phyloP scores from a whole-genome alignment of 35 echinoderm and acorn worm species.

The Ophiothrix spiculata region DNA sequence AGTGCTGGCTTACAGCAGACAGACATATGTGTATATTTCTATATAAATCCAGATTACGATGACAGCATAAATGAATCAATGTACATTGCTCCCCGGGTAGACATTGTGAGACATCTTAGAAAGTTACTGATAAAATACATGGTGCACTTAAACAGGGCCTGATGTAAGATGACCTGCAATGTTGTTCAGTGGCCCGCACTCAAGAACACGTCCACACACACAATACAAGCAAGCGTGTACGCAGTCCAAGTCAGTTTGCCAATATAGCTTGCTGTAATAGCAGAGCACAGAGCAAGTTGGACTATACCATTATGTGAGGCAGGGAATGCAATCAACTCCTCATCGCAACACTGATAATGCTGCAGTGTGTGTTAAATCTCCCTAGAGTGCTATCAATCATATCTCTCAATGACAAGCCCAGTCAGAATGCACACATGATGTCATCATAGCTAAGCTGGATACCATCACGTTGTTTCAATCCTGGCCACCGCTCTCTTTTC shows the following conservation, averaged over 20 bases:
- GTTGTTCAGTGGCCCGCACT: slow-evolving; percentile 12
- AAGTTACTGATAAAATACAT: background rate
- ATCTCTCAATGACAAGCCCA: background rate
- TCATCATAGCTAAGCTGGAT: background rate
- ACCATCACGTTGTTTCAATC: background rate
- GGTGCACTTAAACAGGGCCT: background rate
- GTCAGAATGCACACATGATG: background rate
- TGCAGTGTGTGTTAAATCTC: background rate
- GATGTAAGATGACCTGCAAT: background rate
- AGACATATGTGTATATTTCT: background rate
- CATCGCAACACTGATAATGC: background rate
- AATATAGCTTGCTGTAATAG: background rate
- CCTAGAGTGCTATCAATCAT: background rate
- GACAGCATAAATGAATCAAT: background rate
- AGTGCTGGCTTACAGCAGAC: background rate
- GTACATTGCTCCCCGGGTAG: background rate
- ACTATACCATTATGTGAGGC: background rate
- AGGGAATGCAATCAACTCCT: background rate
- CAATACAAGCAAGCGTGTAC: slow-evolving; percentile 3
- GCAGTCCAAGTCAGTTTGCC: background rate
- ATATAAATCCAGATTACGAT: slow-evolving; percentile 9
- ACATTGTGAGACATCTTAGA: background rate
- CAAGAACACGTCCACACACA: background rate
- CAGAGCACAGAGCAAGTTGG: background rate
- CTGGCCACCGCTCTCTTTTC: too few species aligned